Percentiles rank a stretch among this genome's conserved stretches.
These are phyloP conservation scores for Arizona elegans DNA, from an alignment of 2,113 vertebrate genomes.

Conservation along the genomic window DNA sequence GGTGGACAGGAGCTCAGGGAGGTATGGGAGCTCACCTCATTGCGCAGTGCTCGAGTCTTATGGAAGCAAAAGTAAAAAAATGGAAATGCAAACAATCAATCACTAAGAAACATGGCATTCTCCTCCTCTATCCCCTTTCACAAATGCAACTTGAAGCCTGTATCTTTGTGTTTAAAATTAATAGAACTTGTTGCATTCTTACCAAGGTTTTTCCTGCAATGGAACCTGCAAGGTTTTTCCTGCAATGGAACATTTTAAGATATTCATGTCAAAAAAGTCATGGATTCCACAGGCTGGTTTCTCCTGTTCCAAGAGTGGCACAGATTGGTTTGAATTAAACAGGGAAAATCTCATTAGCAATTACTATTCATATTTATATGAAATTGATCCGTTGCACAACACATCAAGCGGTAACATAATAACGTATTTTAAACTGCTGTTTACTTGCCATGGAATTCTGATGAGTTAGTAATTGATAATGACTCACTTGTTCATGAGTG, in stretches of 20 bases:
- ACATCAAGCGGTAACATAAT: background rate
- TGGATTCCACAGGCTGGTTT: conserved; percentile 3
- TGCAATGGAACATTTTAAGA: conserved; percentile 4
- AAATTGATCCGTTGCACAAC: conserved; percentile 26
- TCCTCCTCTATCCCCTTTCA: background rate
- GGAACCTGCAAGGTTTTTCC: background rate
- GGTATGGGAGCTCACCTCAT: background rate
- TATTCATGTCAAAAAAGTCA: background rate
- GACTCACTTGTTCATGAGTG: background rate
- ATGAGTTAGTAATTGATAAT: conserved; percentile 9
- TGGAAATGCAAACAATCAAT: background rate
- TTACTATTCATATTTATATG: conserved; percentile 25
- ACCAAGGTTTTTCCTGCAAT: background rate
- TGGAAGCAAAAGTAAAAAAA: background rate
- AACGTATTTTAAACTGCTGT: conserved; percentile 12
- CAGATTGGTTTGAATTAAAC: conserved; percentile 1
- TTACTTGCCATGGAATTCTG: background rate
- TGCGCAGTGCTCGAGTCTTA: background rate
- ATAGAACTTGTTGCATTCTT: background rate
- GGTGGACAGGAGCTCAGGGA: background rate
- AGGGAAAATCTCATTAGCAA: background rate
- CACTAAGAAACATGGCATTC: background rate
- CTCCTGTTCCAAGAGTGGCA: conserved; percentile 13
- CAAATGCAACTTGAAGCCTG: background rate
- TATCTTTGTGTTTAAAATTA: background rate